Evolutionary conservation across 1,140 invertebrate genomes (phyloP), one percentile per base, ranked within the genome.

Genomic region (Cherax destructor): DNA sequence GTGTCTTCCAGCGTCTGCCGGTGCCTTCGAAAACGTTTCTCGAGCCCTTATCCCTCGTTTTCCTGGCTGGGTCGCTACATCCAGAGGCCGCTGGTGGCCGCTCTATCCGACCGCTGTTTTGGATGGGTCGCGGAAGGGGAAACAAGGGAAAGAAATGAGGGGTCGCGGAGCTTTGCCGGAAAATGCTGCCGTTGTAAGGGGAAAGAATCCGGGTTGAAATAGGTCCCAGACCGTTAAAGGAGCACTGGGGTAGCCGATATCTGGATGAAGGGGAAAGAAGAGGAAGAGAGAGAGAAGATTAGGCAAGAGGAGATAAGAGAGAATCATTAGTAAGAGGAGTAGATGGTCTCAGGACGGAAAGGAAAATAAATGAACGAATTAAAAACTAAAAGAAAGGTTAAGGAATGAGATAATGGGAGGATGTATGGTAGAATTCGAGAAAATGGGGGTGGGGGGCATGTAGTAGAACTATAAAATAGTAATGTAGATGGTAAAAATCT

Each of bases 191-290:
- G 52, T 59, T 56, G 30, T 61, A 24, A 61, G 72, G 24, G 85
- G 50, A 86, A 86, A 78, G 52, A 86, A 79, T 78, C 83, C 65
- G 59, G 21, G 49, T 72, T 69, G 61, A 72, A 84, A 69, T 84
- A 85, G 61, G 69, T 49, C 50, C 61, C 69, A 50, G 65, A 69
- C 49, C 69, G 41, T 69, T 50, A 50, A n/a, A 50, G 41, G 79
- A 81, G 30, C 16, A 52, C 16, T 49, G 50, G 78, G 49, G 30
- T n/a, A 72, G 65, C 24, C 18, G 61, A 84, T 1, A 49, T 65
- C 41, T 52, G 52, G 74, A 59, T 50, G 24, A 61, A 50, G 56
- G 76, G 76, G 76, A 78, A 47, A 79, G 30, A 41, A 41, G 30
- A 41, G 30, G 30, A 41, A 74, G 85, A 30, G 6, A 87, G 50